A percentile compares a stretch with the other conserved stretches of the same genome.
phyloP scores from a whole-genome alignment of 2,888 invertebrate genomes.

The Pilophorus perplexus region DNA sequence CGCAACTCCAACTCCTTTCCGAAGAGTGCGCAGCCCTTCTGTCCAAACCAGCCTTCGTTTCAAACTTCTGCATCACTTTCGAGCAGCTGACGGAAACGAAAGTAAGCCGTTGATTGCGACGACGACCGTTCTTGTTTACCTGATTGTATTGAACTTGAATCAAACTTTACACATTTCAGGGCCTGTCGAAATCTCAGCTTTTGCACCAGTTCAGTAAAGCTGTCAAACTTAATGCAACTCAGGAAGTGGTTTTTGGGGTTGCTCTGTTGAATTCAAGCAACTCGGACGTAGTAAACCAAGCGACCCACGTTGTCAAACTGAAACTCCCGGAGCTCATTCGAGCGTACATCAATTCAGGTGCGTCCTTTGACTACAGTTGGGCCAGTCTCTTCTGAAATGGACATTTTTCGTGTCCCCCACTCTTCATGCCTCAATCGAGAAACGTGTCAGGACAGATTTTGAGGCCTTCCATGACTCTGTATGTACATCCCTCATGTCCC shows the following conservation, averaged over 20 bases:
- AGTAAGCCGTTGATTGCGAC: too few relatives aligned
- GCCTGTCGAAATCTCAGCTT: conserved; percentile 58
- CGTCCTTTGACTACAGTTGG: neutral
- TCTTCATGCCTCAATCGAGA: too few relatives aligned
- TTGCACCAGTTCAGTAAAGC: conserved; percentile 81
- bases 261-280: conserved; percentile 78
- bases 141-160: neutral
- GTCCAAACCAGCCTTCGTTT: conserved; percentile 81
- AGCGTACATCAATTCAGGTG: conserved; percentile 80
- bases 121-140: too few relatives aligned
- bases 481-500: neutral
- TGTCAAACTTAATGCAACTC: conserved; percentile 79
- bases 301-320: conserved; percentile 74
- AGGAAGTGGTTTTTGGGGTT: conserved; percentile 88
- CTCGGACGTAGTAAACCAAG: conserved; percentile 69
- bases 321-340: conserved; percentile 81
- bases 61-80: conserved; percentile 83
- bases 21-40: conserved; percentile 75
- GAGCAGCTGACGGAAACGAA: conserved; percentile 70
- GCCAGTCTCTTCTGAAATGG: neutral
- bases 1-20: conserved; percentile 70
- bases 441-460: too few relatives aligned
- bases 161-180: too few relatives aligned
- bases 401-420: neutral
- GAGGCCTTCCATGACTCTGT: neutral